These are phyloP conservation scores for Euclidia mi DNA, from an alignment of 2,888 invertebrate genomes.

Conservation along the genomic window DNA sequence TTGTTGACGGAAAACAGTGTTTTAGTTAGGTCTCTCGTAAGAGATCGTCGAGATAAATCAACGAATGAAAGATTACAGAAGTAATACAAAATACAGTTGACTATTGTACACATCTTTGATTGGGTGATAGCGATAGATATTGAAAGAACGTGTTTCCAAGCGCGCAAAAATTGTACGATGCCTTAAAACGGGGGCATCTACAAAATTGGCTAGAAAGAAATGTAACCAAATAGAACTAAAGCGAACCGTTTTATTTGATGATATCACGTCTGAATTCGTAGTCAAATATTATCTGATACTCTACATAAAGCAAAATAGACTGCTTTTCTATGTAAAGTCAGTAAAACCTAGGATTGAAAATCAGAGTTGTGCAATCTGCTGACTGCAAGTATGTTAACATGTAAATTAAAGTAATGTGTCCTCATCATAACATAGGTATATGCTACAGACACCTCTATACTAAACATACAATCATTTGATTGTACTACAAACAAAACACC, in stretches of 20 bases:
- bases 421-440: no score
- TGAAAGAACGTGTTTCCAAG: conserved; percentile 42
- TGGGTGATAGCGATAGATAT: conserved; percentile 32
- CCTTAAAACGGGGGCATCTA: conserved; percentile 44
- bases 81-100: conserved; percentile 38
- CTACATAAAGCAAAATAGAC: neutral
- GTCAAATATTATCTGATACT: conserved; percentile 18
- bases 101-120: conserved; percentile 24
- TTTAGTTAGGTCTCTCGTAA: conserved; percentile 31
- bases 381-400: no score
- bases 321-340: no score
- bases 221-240: conserved; percentile 37
- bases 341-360: no score
- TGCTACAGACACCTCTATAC: no score
- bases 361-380: no score
- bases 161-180: conserved; percentile 50
- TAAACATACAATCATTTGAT: neutral
- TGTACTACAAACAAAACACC: neutral
- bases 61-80: conserved; percentile 21
- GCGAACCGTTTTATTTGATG: conserved; percentile 33
- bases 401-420: no score
- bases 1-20: conserved; percentile 32
- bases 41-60: conserved; percentile 20
- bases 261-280: conserved; percentile 26
- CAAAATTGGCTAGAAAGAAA: conserved; percentile 41